Conservation (phyloP, 2,797 vertebrate species). For the Sternarchorhynchus goeldii region DNA sequence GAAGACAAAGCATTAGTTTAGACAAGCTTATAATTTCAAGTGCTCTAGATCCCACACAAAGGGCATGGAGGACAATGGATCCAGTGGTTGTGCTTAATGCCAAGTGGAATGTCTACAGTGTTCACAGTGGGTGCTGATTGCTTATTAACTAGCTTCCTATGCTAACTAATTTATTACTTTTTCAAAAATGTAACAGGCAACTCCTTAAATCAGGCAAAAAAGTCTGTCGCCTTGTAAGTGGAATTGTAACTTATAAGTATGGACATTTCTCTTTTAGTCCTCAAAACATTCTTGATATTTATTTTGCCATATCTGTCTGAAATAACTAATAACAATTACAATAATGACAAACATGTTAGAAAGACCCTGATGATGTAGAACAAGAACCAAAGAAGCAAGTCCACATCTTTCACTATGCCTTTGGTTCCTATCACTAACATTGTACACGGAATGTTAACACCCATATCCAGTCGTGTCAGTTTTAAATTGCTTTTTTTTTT, state of each 20-base stretch:
- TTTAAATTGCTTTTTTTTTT: no score
- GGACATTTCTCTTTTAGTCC: no score
- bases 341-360: no score
- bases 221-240: neutral
- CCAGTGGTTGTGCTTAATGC: neutral
- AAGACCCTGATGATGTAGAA: no score
- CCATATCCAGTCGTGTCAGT: no score
- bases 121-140: constrained; percentile 3
- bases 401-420: neutral
- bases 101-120: constrained; percentile 19
- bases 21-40: constrained; percentile 36
- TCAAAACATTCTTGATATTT: no score
- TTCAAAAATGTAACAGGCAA: neutral
- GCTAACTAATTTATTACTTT: neutral
- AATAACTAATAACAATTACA: no score
- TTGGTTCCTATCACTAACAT: neutral
- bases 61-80: constrained; percentile 8
- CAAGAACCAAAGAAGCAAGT: no score
- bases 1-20: constrained; percentile 37
- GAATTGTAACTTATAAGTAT: no score
- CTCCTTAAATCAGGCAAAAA: neutral
- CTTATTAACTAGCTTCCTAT: neutral
- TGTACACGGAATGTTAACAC: no score
- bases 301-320: no score
- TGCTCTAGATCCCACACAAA: constrained; percentile 26